Base-by-base conservation (phyloP, 2,113 vertebrate species). In the Oncorhynchus tshawytscha region DNA sequence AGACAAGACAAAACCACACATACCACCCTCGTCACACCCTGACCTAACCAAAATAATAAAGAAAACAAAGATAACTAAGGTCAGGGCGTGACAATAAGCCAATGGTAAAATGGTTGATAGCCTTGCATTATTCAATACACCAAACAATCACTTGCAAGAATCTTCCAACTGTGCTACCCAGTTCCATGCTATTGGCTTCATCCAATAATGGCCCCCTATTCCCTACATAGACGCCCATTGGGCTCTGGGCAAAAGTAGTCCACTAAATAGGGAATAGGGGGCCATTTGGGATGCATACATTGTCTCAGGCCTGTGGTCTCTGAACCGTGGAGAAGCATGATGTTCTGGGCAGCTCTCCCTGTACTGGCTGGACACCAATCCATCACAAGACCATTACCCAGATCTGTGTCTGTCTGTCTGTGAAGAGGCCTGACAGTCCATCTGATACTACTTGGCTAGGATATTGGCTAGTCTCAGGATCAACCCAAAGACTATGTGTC, bases 361-460 rank as follows among this genome's bases (percentile, higher is more conserved):
- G 66, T 62, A 74, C 5, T 57, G 54, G 54, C 54, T 5, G 54
- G 54, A 57, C 54, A 57, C 54, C 54, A 57, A 57, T 57, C 20
- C 54, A 73, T 18, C 25, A 31, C 65, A 80, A 59, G 74, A 24
- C 85, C 75, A 54, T 22, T 27, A 65, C 66, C 72, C 29, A 59
- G 22, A 16, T 73, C 73, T 82, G 22, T 29, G 73, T 71, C 81
- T 67, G 54, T 18, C 22, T 25, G 54, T 15, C 54, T 20, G 20
- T 57, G 13, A 57, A 45, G 39, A 20, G 20, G 6, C 49, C 74
- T 24, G 69, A 45, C 75, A 8, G 34, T 72, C 73, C 83, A 86
- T 87, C 83, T 88, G 89, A 84, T 87, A 84, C 69, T 0, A 8
- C 75, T 82, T 81, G 83, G 82, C 84, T 79, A 57, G 54, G 78